Conservation (phyloP, 1,140 invertebrate species). For the Bathynomus jamesi region DNA sequence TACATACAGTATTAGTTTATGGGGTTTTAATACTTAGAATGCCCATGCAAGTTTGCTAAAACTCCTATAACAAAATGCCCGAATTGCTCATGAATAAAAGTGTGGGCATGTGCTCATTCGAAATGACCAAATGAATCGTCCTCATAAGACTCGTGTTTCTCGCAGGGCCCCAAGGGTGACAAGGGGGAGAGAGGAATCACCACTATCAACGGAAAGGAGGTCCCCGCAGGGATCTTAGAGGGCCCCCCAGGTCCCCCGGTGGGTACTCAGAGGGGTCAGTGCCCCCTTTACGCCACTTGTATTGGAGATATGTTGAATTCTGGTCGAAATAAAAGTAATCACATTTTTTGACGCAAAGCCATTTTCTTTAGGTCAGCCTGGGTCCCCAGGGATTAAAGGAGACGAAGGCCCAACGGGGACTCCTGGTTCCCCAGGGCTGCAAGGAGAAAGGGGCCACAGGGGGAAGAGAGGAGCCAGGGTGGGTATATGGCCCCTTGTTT, state of each 20-base stretch:
- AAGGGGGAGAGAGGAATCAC: slow-evolving; percentile 86
- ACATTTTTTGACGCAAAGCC: background rate
- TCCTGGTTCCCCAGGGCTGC: slow-evolving; percentile 44
- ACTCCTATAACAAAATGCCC: too few species aligned
- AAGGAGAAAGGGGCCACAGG: background rate
- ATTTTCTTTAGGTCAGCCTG: slow-evolving; percentile 19
- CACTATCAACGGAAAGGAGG: slow-evolving; percentile 77
- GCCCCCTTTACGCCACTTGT: slow-evolving; percentile 15
- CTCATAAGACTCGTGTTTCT: too few species aligned
- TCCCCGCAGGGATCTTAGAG: slow-evolving; percentile 85
- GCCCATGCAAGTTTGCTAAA: too few species aligned
- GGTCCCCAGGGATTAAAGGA: slow-evolving; percentile 45
- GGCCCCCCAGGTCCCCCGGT: slow-evolving; percentile 52
- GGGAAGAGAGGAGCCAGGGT: slow-evolving; percentile 5
- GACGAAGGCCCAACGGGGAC: slow-evolving; percentile 41
- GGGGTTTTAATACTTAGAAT: too few species aligned
- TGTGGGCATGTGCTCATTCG: too few species aligned
- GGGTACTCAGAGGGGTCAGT: background rate
- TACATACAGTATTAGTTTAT: too few species aligned
- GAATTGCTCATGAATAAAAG: too few species aligned
- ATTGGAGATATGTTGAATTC: background rate
- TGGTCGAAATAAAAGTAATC: background rate
- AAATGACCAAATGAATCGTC: too few species aligned
- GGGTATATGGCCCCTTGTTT: too few species aligned
- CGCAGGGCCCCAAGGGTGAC: slow-evolving; percentile 64